Evolutionary conservation across 1,140 invertebrate genomes (phyloP).

Genomic region (Drosophila mayri): DNA sequence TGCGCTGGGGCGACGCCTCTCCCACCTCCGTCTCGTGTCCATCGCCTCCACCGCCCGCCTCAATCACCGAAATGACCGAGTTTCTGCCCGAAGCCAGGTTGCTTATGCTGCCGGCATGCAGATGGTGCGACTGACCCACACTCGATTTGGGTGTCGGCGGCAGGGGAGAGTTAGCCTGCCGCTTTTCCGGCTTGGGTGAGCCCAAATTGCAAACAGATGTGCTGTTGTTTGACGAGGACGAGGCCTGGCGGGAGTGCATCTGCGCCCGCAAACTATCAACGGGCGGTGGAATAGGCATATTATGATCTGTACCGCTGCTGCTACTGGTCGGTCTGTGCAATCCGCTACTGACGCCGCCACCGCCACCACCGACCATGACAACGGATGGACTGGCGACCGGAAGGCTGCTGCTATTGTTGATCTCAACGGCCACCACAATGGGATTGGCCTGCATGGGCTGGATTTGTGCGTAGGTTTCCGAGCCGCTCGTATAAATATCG

Average conservation of each 20-base stretch:
- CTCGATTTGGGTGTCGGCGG: constrained; percentile 89
- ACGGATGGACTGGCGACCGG: constrained; percentile 16
- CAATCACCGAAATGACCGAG: constrained; percentile 84
- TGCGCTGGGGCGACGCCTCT: constrained; percentile 54
- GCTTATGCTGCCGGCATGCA: constrained; percentile 71
- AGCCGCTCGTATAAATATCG: constrained; percentile 90
- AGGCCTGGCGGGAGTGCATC: constrained; percentile 85
- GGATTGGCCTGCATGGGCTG: constrained; percentile 87
- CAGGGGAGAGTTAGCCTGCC: constrained; percentile 93
- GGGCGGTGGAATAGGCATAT: constrained; percentile 68
- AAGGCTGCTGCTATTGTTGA: constrained; percentile 77
- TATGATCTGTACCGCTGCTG: constrained; percentile 50
- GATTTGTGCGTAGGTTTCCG: constrained; percentile 95
- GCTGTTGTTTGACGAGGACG: constrained; percentile 91
- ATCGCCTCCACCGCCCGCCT: constrained; percentile 56
- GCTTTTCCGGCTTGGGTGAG: constrained; percentile 93
- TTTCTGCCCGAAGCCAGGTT: constrained; percentile 84
- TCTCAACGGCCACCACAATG: constrained; percentile 86
- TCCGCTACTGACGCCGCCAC: constrained; percentile 1
- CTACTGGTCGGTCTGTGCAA: constrained; percentile 38
- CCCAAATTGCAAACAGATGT: constrained; percentile 90
- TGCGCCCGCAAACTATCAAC: constrained; percentile 80
- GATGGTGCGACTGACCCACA: constrained; percentile 54
- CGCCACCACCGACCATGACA: background rate
- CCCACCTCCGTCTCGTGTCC: constrained; percentile 74